A percentile compares a stretch with the other conserved stretches of the same genome.
These are phyloP conservation scores for Sipha flava DNA, from an alignment of 1,140 invertebrate genomes.

Conservation along the genomic window DNA sequence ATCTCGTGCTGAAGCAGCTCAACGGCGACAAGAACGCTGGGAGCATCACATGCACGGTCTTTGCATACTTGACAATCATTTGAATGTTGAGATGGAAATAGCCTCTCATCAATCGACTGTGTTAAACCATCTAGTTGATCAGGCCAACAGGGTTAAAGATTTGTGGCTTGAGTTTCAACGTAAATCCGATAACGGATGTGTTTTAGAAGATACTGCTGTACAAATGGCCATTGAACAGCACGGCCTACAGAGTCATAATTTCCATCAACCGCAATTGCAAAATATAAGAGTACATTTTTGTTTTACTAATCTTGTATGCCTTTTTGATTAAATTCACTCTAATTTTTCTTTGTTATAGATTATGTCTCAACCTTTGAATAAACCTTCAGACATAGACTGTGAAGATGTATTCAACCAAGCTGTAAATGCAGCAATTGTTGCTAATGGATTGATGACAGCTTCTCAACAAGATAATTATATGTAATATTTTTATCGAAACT, in stretches of 20 bases:
- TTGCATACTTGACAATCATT: slow-evolving; percentile 21
- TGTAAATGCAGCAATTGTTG: neutral
- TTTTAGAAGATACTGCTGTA: slow-evolving; percentile 22
- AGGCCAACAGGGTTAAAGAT: slow-evolving; percentile 22
- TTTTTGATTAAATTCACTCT: neutral
- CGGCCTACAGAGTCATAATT: slow-evolving; percentile 16
- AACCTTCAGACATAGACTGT: neutral
- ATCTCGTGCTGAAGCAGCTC: neutral
- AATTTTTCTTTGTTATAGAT: neutral
- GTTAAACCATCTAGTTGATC: slow-evolving; percentile 4
- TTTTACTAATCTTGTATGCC: too few relatives aligned
- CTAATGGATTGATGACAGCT: slow-evolving; percentile 4
- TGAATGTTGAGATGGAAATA: slow-evolving; percentile 16
- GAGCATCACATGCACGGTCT: slow-evolving; percentile 26
- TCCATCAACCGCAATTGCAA: slow-evolving; percentile 2
- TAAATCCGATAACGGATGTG: slow-evolving; percentile 7
- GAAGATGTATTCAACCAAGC: slow-evolving; percentile 19
- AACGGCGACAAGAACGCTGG: slow-evolving; percentile 8
- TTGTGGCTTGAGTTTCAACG: slow-evolving; percentile 23
- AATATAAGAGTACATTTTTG: slow-evolving; percentile 11
- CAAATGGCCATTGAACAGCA: slow-evolving; percentile 27
- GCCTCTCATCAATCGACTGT: slow-evolving; percentile 13
- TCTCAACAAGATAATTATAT: slow-evolving; percentile 3
- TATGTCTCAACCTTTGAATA: neutral
- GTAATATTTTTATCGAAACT: neutral